Base-by-base conservation (phyloP, 2,113 vertebrate species). In the Mugil cephalus region DNA sequence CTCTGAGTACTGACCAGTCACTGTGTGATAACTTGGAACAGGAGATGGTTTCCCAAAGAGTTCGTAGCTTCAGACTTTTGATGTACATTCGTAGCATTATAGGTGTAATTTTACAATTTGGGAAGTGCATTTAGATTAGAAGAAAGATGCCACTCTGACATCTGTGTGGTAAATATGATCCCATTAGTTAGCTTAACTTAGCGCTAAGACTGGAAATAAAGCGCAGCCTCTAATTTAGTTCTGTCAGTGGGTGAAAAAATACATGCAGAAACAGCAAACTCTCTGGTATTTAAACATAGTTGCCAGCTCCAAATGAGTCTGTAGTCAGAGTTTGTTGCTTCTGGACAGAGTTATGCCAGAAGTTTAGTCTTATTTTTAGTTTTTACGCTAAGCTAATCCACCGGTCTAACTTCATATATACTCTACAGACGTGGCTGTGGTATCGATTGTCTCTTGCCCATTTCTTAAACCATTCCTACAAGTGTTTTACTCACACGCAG, bases 1-100 rank as follows among this genome's bases (percentile, higher is more conserved):
- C 67, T 83, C 54, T 52, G 46, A 72, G 36, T 66, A 46, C 69
- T 84, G 77, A 87, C 84, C 80, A 68, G 80, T 84, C 85, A 89
- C 87, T 88, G 84, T 89, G 80, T 59, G 61, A 71, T 60, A 19
- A 78, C 58, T 36, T 74, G 61, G 70, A 61, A 58, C 21, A 72
- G 65, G 30, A 34, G 19, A 50, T 17, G 51, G 36, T 83, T 86
- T 82, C 69, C 50, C 74, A 87, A 77, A 67, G 61, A 12, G 0
- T 74, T 69, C 86, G 63, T 70, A 55, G 40, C 53, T 12, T 18
- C 56, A 59, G 50, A 64, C 6, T 42, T n/a, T 3, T 48, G 10
- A 8, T 71, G 38, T 66, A n/a, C 14, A 30, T 36, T 38, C 6
- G 50, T 51, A 10, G 35, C 19, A 71, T 64, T 60, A 45, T 46